Percentiles rank a stretch among this genome's conserved stretches.
These are phyloP conservation scores for Melanophora roralis DNA, from an alignment of 2,888 invertebrate genomes.

Conservation along the genomic window DNA sequence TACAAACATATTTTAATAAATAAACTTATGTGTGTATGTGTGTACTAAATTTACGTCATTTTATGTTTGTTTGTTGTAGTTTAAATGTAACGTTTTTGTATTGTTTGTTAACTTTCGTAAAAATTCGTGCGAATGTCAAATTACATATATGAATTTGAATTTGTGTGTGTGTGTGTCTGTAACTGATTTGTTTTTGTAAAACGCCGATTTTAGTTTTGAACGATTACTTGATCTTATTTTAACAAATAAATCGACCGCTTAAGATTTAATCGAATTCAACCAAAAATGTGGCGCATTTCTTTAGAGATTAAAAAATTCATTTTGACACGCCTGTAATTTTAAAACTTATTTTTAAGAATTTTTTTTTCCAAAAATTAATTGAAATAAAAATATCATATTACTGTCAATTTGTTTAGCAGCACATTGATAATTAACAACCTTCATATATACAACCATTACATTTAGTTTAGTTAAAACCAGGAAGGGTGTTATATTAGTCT, in stretches of 20 bases:
- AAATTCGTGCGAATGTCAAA: constrained; percentile 60
- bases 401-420: neutral
- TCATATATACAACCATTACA: neutral
- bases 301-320: neutral
- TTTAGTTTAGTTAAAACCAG: too few species aligned
- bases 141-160: too few species aligned
- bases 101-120: constrained; percentile 40
- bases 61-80: neutral
- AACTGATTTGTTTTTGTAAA: neutral
- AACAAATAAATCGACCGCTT: constrained; percentile 16
- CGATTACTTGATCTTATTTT: neutral
- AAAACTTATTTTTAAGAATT: neutral
- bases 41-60: neutral
- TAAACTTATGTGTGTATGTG: too few species aligned
- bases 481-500: too few species aligned
- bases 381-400: neutral
- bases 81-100: constrained; percentile 5
- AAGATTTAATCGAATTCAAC: neutral
- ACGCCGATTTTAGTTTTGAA: constrained; percentile 14
- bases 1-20: too few species aligned
- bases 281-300: neutral
- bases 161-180: neutral
- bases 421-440: neutral
- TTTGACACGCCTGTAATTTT: neutral
- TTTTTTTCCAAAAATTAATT: neutral